Percentiles rank a stretch among this genome's conserved stretches.
Evolutionary conservation across 1,140 invertebrate genomes (phyloP).

Genomic region (Teleopsis dalmanni): DNA sequence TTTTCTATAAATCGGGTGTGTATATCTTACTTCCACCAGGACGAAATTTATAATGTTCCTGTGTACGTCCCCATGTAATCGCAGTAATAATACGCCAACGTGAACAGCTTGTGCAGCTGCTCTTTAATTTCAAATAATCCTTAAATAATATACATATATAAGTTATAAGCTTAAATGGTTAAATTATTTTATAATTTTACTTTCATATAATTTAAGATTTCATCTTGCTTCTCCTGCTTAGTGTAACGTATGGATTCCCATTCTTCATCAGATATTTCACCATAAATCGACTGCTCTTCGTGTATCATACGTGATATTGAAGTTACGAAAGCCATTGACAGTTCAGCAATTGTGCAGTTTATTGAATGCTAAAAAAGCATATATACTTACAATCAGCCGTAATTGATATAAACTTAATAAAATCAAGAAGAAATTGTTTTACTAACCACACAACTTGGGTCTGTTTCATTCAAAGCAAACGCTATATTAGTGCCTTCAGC

Average conservation of each 20-base stretch:
- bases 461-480: slow-evolving; percentile 65
- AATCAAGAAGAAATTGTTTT: not conserved
- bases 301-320: slow-evolving; percentile 58
- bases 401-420: not conserved
- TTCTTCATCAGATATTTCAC: slow-evolving; percentile 69
- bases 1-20: too few relatives aligned
- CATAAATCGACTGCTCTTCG: slow-evolving; percentile 60
- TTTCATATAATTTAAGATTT: slow-evolving; percentile 51
- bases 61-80: slow-evolving; percentile 38
- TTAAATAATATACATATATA: not conserved
- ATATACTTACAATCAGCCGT: not conserved
- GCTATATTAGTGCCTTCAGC: slow-evolving; percentile 76
- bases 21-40: slow-evolving; percentile 14
- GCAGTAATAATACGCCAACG: slow-evolving; percentile 34
- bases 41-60: slow-evolving; percentile 27
- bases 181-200: slow-evolving; percentile 15
- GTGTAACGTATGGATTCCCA: slow-evolving; percentile 67
- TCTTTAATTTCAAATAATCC: slow-evolving; percentile 44
- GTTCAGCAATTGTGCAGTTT: slow-evolving; percentile 47
- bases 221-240: slow-evolving; percentile 55
- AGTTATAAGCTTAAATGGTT: not conserved
- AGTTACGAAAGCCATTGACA: slow-evolving; percentile 54
- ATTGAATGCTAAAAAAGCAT: slow-evolving; percentile 17
- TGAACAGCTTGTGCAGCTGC: slow-evolving; percentile 61
- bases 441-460: slow-evolving; percentile 15